Evolutionary conservation across 2,888 invertebrate genomes (phyloP), one percentile per base, ranked within the genome.

Genomic region (Escarpia spicata): DNA sequence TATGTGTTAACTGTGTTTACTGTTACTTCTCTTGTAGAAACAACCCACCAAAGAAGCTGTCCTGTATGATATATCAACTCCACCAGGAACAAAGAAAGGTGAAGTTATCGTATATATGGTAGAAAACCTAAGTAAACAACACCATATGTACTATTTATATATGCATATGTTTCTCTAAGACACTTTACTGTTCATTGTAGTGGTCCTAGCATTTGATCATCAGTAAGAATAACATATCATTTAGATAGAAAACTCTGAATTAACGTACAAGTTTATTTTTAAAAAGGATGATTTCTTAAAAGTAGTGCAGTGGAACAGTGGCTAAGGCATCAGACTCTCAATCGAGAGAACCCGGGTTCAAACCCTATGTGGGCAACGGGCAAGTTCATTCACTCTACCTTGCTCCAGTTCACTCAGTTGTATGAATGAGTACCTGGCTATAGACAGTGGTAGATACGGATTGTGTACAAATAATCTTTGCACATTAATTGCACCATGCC

Each of bases 1-100:
- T 44, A 89, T 6, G 92, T 37, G 60, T 92, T 93, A 75, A 93
- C 92, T 75, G 19, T 75, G 19, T 3, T 75, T 75, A 26, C 75
- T 0, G 26, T 75, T 75, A 26, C 75, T 75, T 75, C 75, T 75
- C 75, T 75, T 75, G 26, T 26, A 75, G 75, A 75, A 75, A n/a
- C 75, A 75, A 75, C 75, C 19, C 19, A 26, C 26, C 75, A 75
- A 75, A 75, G 75, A 75, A 26, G 6, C 75, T 26, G 26, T 75
- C n/a, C 75, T 75, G 19, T 75, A 75, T 26, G 75, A 75, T 75
- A 75, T 75, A 15, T 26, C 75, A n/a, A 75, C 75, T 75, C 75
- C 26, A 52, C 92, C 92, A 9, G 92, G 92, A 58, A 37, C 6
- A 37, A 92, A 92, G 89, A 92, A 92, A 92, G 92, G 44, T 43